A percentile compares a stretch with the other conserved stretches of the same genome.
Conservation (phyloP, 2,888 invertebrate species). For the Smittia sp. region DNA sequence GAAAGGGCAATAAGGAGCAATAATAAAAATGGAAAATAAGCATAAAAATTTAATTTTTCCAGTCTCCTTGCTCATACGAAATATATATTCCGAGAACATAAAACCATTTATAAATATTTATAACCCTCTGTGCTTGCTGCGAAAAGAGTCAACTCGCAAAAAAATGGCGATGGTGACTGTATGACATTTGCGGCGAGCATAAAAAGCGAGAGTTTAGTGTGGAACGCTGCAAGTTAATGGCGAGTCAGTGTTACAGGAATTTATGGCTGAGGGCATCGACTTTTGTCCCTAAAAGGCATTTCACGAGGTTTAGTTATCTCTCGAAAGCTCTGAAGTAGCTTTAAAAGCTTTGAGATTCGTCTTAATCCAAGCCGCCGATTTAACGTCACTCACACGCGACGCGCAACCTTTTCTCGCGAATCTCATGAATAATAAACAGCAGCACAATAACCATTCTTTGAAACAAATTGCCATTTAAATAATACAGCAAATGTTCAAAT, state of each 20-base stretch:
- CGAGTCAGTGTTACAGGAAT: too few relatives aligned
- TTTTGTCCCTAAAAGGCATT: too few relatives aligned
- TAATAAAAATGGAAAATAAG: conserved; percentile 30
- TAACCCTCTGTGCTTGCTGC: neutral
- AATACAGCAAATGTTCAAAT: conserved; percentile 39
- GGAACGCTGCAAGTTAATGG: too few relatives aligned
- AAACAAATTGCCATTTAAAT: conserved; percentile 41
- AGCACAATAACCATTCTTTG: conserved; percentile 30
- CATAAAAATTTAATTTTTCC: conserved; percentile 33
- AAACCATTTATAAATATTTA: conserved; percentile 25
- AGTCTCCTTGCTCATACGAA: neutral
- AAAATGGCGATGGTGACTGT: neutral
- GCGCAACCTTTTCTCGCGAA: neutral
- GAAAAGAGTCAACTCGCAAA: neutral
- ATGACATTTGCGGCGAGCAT: neutral
- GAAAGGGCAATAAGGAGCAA: conserved; percentile 1
- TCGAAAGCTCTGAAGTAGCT: too few relatives aligned
- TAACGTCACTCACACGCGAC: too few relatives aligned
- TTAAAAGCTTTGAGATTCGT: too few relatives aligned
- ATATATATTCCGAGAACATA: conserved; percentile 7
- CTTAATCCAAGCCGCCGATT: too few relatives aligned
- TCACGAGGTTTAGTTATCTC: too few relatives aligned
- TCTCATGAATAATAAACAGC: neutral
- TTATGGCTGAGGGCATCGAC: too few relatives aligned
- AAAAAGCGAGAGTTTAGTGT: too few relatives aligned